Evolutionary conservation across 2,113 vertebrate genomes (phyloP).

Genomic region (Oncorhynchus keta): DNA sequence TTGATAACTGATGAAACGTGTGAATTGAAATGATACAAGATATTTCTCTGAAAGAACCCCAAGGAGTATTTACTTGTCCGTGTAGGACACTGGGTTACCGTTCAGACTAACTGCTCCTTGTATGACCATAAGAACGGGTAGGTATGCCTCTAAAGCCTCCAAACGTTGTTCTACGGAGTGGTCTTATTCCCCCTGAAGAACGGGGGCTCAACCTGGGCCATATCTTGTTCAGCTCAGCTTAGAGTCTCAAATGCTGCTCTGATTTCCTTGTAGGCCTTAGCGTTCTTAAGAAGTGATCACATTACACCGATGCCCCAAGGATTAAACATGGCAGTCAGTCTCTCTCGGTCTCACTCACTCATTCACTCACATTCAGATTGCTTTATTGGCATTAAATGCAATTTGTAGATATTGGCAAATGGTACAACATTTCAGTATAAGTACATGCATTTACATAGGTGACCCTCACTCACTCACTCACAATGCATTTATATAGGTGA

Average conservation of each 20-base stretch:
- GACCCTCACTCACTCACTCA: too few relatives aligned
- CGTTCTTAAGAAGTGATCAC: conserved; percentile 98
- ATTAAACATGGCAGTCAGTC: conserved; percentile 92
- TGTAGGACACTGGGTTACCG: conserved; percentile 8
- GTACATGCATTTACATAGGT: too few relatives aligned
- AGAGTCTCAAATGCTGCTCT: conserved; percentile 85
- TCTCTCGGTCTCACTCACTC: conserved; percentile 66
- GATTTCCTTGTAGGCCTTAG: conserved; percentile 97
- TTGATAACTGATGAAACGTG: too few relatives aligned
- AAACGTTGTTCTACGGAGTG: conserved; percentile 84
- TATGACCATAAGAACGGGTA: conserved; percentile 36
- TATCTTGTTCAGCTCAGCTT: conserved; percentile 98
- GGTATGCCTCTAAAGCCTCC: conserved; percentile 76
- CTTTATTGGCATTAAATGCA: too few relatives aligned
- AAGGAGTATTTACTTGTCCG: too few relatives aligned
- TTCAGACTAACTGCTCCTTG: conserved; percentile 48
- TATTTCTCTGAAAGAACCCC: too few relatives aligned
- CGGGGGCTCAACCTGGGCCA: conserved; percentile 84
- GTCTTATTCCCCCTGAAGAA: conserved; percentile 88
- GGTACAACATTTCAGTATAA: too few relatives aligned
- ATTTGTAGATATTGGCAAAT: too few relatives aligned
- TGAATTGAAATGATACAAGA: too few relatives aligned
- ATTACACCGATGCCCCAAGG: conserved; percentile 92
- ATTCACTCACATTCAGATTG: too few relatives aligned
- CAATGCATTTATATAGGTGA: too few relatives aligned